Base-by-base conservation (phyloP, 2,888 invertebrate species). In the Diaprepes abbreviatus region DNA sequence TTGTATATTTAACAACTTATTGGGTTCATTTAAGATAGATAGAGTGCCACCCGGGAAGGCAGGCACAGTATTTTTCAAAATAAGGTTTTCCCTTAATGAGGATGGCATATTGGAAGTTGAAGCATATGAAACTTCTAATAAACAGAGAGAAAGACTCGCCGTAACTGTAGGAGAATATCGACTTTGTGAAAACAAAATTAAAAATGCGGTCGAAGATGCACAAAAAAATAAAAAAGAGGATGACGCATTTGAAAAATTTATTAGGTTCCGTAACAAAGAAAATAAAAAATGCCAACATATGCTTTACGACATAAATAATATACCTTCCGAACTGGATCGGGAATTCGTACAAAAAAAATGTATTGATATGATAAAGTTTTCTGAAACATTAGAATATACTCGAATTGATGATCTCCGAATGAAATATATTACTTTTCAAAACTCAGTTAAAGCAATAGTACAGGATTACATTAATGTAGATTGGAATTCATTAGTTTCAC, bases 101-200 rank as follows among this genome's bases (percentile, higher is more conserved):
- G 74, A 76, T 35, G 76, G 76, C 4, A 67, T 76, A 16, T 55
- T 76, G 7, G 66, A 68, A 38, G 72, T 75, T n/a, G 68, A 63
- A 33, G 70, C 72, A 12, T 12, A 43, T 1, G 72, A 70, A 58
- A 55, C 12, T 2, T 45, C 62, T 14, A 73, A 55, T 4, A 64
- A 57, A 0, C 36, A 40, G 14, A 55, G 19, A 7, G 71, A 66
- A 0, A 69, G 65, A 35, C 16, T 73, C 10, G 33, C 33, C 1
- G 66, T 74, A 3, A 72, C 64, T 0, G 33, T 74, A 36, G 66
- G 71, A 2, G 62, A 71, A 28, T 73, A 58, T 45, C 43, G 72
- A 14, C 19, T 74, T 1, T 73, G 73, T 28, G 70, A 74, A 21
- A 17, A 55, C 5, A 57, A 70, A 50, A 60, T 73, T 17, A 71